A percentile compares a stretch with the other conserved stretches of the same genome.
These are phyloP conservation scores for Streptopelia turtur DNA, from an alignment of 2,797 vertebrate species.

Conservation along the genomic window DNA sequence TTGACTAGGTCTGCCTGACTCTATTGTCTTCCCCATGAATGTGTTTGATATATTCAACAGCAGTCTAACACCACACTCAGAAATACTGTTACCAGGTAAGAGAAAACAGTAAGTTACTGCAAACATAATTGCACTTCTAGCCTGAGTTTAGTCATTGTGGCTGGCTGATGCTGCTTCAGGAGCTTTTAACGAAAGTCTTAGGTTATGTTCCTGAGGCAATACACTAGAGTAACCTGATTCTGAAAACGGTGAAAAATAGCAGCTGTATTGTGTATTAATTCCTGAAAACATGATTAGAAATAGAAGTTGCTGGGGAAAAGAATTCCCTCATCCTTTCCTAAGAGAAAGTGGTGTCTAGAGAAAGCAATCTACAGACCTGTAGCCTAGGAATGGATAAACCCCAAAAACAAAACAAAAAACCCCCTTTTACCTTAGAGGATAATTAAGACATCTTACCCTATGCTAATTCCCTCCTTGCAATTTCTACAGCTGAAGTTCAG, in stretches of 20 bases:
- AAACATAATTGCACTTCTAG: neutral
- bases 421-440: neutral
- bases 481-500: neutral
- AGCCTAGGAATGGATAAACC: neutral
- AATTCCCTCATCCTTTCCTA: neutral
- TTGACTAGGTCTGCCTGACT: neutral
- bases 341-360: neutral
- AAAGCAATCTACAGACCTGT: neutral
- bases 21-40: neutral
- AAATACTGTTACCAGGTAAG: neutral
- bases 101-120: neutral
- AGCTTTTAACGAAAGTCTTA: neutral
- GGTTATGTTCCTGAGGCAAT: neutral
- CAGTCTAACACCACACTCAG: neutral
- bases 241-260: neutral
- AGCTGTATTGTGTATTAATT: neutral
- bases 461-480: neutral
- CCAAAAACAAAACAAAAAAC: too few species aligned
- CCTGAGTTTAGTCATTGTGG: neutral
- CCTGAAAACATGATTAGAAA: neutral
- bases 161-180: neutral
- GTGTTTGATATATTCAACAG: neutral
- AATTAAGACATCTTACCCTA: neutral
- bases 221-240: neutral
- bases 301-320: neutral